Evolutionary conservation across 2,888 invertebrate species (phyloP), one percentile per base, ranked within the genome.

Genomic region (Eupelmus urozonus): DNA sequence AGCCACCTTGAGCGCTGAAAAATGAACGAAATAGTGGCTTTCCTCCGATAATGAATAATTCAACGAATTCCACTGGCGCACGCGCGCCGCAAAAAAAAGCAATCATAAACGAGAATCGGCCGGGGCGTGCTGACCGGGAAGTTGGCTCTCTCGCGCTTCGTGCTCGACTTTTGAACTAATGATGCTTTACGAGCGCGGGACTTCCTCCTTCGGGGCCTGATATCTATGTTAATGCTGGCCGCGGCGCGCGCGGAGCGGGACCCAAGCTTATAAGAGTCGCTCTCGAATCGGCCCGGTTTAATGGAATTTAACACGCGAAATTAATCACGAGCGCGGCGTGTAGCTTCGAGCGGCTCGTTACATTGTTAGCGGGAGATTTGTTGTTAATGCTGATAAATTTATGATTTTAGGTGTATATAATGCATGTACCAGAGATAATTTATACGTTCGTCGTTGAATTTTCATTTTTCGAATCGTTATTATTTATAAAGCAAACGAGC

Each of bases 131-230:
- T 34, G 9, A 9, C 34, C 34, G 9, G 34, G n/a, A n/a, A n/a
- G n/a, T n/a, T n/a, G n/a, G n/a, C n/a, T n/a, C n/a, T n/a, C n/a
- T 34, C 5, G 34, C 20, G 23, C 23, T 66, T 69, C 75, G 75
- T 69, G 69, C 69, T 76, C 75, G 69, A 74, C 73, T 70, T 75
- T 73, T 70, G 62, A 76, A 57, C 76, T 70, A 76, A 76, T 65
- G 70, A 76, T 63, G 75, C 60, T 66, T 75, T 73, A 65, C 20
- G 65, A 65, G 55, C 45, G 3, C 34, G 34, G 34, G 55, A 62
- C 75, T 69, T 76, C 69, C 75, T 67, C 3, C 40, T 69, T 60
- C 27, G 34, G n/a, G 3, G 34, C 9, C 7, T 27, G 45, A 40
- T 74, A 74, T 74, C 73, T 66, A 66, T 74, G 73, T 34, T 66